phyloP scores from a whole-genome alignment of 1,140 invertebrate species.

The Mactra quadrangularis region DNA sequence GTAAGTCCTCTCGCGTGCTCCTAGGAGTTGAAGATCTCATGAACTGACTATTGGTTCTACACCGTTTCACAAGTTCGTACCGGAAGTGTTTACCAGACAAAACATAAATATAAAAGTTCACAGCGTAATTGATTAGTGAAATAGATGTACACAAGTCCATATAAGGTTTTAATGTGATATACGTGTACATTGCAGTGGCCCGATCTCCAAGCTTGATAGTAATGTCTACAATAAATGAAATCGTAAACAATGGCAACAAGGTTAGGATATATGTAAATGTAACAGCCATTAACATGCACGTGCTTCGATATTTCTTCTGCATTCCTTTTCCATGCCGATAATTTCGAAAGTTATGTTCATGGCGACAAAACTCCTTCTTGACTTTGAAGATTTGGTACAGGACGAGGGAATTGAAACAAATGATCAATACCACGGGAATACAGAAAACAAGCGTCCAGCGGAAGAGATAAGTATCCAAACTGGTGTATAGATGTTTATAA shows the following conservation, averaged over 20 bases:
- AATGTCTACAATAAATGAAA: constrained; percentile 69
- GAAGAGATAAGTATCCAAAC: constrained; percentile 37
- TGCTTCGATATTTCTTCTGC: constrained; percentile 73
- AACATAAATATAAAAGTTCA: constrained; percentile 80
- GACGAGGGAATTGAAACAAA: constrained; percentile 73
- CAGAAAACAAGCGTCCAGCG: constrained; percentile 24
- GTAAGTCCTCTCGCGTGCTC: constrained; percentile 41
- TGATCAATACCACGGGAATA: constrained; percentile 9
- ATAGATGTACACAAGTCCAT: constrained; percentile 66
- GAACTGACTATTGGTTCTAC: constrained; percentile 45
- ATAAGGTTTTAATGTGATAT: constrained; percentile 64
- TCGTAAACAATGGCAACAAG: constrained; percentile 71
- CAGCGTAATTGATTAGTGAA: constrained; percentile 75
- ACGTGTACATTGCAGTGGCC: constrained; percentile 9
- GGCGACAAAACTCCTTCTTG: constrained; percentile 59
- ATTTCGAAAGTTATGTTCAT: constrained; percentile 52
- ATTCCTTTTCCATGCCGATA: background rate
- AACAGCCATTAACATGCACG: constrained; percentile 78
- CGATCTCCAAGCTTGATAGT: constrained; percentile 17
- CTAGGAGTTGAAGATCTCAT: background rate
- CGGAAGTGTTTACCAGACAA: constrained; percentile 77
- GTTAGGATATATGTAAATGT: constrained; percentile 77
- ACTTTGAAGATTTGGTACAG: constrained; percentile 73
- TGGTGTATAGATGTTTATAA: constrained; percentile 18
- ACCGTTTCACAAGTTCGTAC: constrained; percentile 71